These are phyloP conservation scores for Tetrax tetrax DNA, from an alignment of 2,113 vertebrate genomes.

Conservation along the genomic window DNA sequence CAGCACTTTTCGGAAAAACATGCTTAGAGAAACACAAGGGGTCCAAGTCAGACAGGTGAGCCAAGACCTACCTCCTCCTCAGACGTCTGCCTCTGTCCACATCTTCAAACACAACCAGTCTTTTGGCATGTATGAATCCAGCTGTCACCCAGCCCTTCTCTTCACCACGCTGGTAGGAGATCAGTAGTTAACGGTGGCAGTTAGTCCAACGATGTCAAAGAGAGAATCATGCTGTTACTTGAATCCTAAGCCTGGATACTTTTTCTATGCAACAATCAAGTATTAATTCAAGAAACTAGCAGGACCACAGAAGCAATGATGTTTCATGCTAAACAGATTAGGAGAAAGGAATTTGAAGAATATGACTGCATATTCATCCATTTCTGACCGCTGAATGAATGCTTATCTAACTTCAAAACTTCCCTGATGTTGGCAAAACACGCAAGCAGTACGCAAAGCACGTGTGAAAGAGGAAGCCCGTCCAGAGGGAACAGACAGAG, in stretches of 20 bases:
- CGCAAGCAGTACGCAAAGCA: not conserved
- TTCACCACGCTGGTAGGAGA: not conserved
- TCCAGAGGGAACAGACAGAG: not conserved
- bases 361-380: not conserved
- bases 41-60: no score
- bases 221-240: not conserved
- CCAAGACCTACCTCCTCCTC: not conserved
- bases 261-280: not conserved
- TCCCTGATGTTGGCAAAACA: not conserved
- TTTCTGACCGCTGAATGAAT: not conserved
- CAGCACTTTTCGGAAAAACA: no score
- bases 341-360: not conserved
- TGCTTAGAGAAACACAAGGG: no score
- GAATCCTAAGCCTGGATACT: not conserved
- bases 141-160: not conserved
- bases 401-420: not conserved
- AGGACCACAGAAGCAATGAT: not conserved
- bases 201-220: not conserved
- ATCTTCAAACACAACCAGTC: not conserved
- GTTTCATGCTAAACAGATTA: not conserved
- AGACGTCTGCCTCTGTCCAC: not conserved
- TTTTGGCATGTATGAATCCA: not conserved
- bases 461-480: not conserved
- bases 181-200: not conserved
- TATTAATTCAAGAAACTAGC: not conserved